phyloP scores from a whole-genome alignment of 2,797 vertebrate genomes.

The Percopsis omiscomaycus region DNA sequence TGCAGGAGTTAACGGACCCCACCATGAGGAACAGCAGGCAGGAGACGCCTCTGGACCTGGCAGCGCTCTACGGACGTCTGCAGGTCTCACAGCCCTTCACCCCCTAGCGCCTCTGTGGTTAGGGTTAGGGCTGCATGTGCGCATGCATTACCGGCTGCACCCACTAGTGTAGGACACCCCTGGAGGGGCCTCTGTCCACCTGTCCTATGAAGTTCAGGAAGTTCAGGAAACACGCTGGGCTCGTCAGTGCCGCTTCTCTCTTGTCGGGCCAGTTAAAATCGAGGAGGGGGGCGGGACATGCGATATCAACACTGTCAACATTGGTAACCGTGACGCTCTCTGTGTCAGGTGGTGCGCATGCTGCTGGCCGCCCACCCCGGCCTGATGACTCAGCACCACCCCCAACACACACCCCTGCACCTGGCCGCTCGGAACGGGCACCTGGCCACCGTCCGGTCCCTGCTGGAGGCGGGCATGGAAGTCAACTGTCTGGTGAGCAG shows the following conservation, averaged over 20 bases:
- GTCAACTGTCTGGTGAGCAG: conserved; percentile 91
- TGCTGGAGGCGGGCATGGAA: conserved; percentile 93
- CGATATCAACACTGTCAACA: conserved; percentile 1
- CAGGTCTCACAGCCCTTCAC: conserved; percentile 54
- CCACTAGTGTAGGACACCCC: no score
- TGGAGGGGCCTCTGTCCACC: no score
- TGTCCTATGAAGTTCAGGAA: no score
- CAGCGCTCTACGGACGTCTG: conserved; percentile 91
- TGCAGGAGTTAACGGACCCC: conserved; percentile 92
- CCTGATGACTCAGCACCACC: conserved; percentile 88
- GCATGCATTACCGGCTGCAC: no score
- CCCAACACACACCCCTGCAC: conserved; percentile 90
- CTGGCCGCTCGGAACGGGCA: conserved; percentile 94
- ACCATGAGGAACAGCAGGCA: conserved; percentile 92
- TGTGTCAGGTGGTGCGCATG: conserved; percentile 87
- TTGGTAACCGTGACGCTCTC: neutral
- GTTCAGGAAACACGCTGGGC: no score
- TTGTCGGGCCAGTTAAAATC: no score
- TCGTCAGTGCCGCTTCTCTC: no score
- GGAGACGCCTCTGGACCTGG: conserved; percentile 92
- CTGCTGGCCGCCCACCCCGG: conserved; percentile 90
- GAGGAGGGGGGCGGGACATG: no score
- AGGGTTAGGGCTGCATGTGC: neutral
- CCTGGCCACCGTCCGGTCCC: conserved; percentile 85
- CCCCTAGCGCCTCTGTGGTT: neutral